A percentile compares a stretch with the other conserved stretches of the same genome.
Conservation (phyloP, 2,113 vertebrate species). For the Zosterops lateralis region DNA sequence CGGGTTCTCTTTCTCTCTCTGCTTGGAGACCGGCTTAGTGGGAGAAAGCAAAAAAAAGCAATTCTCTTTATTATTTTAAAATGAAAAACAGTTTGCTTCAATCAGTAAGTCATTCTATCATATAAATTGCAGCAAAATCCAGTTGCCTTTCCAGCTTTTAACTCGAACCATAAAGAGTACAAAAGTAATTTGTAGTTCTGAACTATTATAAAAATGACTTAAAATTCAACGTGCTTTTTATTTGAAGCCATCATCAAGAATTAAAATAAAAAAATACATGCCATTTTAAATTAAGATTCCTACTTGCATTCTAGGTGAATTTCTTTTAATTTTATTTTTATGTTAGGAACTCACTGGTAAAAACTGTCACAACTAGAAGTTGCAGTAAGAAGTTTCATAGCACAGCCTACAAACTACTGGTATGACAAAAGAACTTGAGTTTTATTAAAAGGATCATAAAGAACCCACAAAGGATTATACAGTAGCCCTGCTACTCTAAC, state of each 20-base stretch:
- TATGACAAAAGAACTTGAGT: not conserved
- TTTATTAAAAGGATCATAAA: not conserved
- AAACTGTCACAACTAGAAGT: not conserved
- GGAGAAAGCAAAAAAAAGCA: not conserved
- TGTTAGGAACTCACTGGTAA: not conserved
- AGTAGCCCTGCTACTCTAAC: not conserved
- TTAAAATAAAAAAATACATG: not conserved
- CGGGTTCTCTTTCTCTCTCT: slow-evolving; percentile 88
- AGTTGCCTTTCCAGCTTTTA: not conserved
- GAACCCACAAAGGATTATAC: not conserved
- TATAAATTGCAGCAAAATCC: not conserved
- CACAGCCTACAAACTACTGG: not conserved
- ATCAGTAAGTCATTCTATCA: not conserved
- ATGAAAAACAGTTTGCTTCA: not conserved
- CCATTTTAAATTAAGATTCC: not conserved
- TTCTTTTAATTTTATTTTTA: not conserved
- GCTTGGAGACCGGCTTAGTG: slow-evolving; percentile 81
- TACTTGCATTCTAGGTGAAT: not conserved
- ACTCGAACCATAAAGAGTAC: not conserved
- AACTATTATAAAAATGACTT: not conserved
- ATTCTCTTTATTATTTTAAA: not conserved
- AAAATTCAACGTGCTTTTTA: not conserved
- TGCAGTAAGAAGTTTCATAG: not conserved
- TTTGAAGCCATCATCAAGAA: not conserved
- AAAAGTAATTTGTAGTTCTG: not conserved